Evolutionary conservation across 1,140 invertebrate genomes (phyloP), one percentile per base, ranked within the genome.

Genomic region (Ceratitis capitata): DNA sequence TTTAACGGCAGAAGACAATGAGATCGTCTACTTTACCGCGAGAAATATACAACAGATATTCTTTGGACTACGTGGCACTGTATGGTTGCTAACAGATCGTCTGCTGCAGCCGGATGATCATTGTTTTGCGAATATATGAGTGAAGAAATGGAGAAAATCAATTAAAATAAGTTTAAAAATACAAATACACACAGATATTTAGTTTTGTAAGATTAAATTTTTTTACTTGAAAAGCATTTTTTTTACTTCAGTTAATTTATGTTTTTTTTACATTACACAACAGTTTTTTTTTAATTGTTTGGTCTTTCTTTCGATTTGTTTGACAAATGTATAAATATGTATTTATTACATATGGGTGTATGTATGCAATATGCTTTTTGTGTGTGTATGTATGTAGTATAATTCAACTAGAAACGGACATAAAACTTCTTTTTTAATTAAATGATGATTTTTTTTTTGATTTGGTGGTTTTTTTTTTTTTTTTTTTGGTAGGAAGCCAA

Each of bases 41-140:
- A 90, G 89, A 47, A 89, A 89, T 84, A 89, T 91, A 35, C 88
- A 90, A 83, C 89, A 91, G 84, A 91, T 91, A 86, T 90, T 91
- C 23, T 90, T 90, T 29, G 89, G 88, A 2, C 84, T 39, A 4
- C 87, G 88, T 10, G 89, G 86, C 7, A 87, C 89, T 0, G 87
- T 91, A 32, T 91, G 90, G 90, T 88, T 91, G n/a, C 86, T 91
- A 5, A 89, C 89, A 58, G 90, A 91, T 86, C 87, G 87, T 5
- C 85, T 89, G 12, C 78, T 91, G 5, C 88, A 87, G 19, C 85
- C 89, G 0, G 85, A 88, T 82, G 90, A 91, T 49, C 88, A 91
- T 86, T 91, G 90, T 58, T 89, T 89, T 82, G 88, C 89, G 3
- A 88, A 87, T 35, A 42, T 69, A 84, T 86, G n/a, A 84, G 9